Base-by-base conservation (phyloP, 2,797 vertebrate genomes). In the Molossus molossus region DNA sequence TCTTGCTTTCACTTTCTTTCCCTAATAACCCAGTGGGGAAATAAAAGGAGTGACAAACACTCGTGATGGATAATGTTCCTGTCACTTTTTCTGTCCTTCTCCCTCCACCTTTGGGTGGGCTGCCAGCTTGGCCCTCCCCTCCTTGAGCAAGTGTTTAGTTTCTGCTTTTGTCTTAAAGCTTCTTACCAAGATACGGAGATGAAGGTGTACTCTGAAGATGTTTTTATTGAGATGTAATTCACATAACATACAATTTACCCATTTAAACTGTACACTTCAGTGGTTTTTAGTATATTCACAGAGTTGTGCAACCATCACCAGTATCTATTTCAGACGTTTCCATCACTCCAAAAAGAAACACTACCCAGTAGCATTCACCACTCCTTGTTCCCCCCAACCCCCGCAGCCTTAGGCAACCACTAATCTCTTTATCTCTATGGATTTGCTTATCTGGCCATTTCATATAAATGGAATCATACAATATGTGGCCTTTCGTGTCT, bases 141-240 rank as follows among this genome's bases (percentile, higher is more conserved):
- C 21, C 57, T 45, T 67, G 57, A 82, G 45, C 86, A 45, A 14
- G 21, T 50, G 48, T 57, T 92, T 25, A 4, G 18, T 58, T 77
- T 79, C 62, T 27, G 72, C 15, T 6, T 88, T 92, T 97, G 75
- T 83, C 27, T 65, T 60, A 76, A 40, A 93, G 50, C n/a, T 90
- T 69, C 77, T 93, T 70, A 55, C 0, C 55, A 15, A 79, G 55
- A 25, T 58, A n/a, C 25, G 6, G 45, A 87, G 37, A 62, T 3
- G 15, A 72, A 67, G 62, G 37, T 79, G 65, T 92, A 82, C 55
- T 75, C 45, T 53, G 75, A 94, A 86, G 57, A 33, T 69, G 55
- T 64, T 73, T 23, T 8, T 72, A 72, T 88, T 93, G 83, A 58
- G 11, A 65, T 92, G 1, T 27, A 80, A 55, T 64, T 88, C n/a